Base-by-base conservation (phyloP, 2,113 vertebrate genomes). In the Macquaria ambigua region DNA sequence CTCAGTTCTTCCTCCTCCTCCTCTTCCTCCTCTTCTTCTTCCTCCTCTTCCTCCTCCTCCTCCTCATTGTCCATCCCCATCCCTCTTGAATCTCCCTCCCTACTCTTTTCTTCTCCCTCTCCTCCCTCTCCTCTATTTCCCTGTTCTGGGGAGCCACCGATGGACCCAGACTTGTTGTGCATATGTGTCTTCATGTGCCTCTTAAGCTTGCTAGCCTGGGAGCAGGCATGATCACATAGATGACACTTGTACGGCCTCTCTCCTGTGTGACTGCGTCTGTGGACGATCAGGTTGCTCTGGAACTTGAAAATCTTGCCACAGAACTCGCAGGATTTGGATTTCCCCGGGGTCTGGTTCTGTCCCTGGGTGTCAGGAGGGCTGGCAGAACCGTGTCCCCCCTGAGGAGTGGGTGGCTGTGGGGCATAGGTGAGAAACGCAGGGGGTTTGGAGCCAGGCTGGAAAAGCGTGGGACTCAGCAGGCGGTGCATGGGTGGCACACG, bases 121-220 rank as follows among this genome's bases (percentile, higher is more conserved):
- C 96, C 97, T 25, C 96, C 94, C 48, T 97, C 97, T 82, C 97
- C 97, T n/a, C 97, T 97, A 74, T 96, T 96, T 87, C 96, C 98
- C 1, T 97, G 98, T 85, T 99, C 98, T 0, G 98, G 98, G 48
- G 98, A 99, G 88, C 97, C 99, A 37, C 96, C 96, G 95, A 98
- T 96, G 64, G 97, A 98, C 89, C 97, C 98, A 14, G 97, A 95
- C 96, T 99, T 98, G 96, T 98, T 98, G 96, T 99, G 98, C 97
- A 98, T 98, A 96, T 99, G 98, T 0, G 98, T 99, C 96, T 99
- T 99, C 98, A 99, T 99, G 96, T 99, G 98, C 90, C 98, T 97
- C 94, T 99, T 99, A 80, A 99, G 97, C 94, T 99, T 99, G 97
- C 98, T 99, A 92, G 98, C 98, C 95, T 99, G 98, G 80, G 98